Evolutionary conservation across 2,113 vertebrate genomes (phyloP).

Genomic region (Oxygymnocypris stewartii): DNA sequence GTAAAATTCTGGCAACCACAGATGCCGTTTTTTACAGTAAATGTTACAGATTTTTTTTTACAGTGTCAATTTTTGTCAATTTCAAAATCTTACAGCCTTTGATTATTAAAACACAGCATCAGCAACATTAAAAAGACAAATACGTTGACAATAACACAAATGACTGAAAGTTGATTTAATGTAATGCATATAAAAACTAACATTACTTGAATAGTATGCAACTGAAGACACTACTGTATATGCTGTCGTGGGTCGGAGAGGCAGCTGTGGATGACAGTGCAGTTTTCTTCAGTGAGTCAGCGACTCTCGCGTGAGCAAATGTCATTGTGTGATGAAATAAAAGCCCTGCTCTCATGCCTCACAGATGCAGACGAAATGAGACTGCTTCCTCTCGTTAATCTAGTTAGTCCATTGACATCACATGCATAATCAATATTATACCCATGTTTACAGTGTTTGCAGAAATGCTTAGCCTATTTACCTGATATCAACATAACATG

Average conservation of each 20-base stretch:
- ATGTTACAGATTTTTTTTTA: too few species aligned
- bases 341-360: neutral
- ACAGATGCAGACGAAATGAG: neutral
- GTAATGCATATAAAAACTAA: too few species aligned
- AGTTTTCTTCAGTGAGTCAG: constrained; percentile 48
- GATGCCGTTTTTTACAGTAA: too few species aligned
- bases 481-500: too few species aligned
- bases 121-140: neutral
- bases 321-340: constrained; percentile 29
- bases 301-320: constrained; percentile 24
- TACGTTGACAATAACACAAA: too few species aligned
- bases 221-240: too few species aligned
- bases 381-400: neutral
- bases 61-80: neutral
- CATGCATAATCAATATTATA: neutral
- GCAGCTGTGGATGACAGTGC: constrained; percentile 37
- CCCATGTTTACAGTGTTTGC: neutral
- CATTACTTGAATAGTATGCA: too few species aligned
- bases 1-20: too few species aligned
- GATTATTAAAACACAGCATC: neutral
- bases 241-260: neutral
- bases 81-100: neutral
- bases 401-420: neutral
- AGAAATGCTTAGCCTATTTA: neutral
- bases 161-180: too few species aligned